These are phyloP conservation scores for Stegodyphus dumicola DNA, from an alignment of 1,140 invertebrate genomes.

Conservation along the genomic window DNA sequence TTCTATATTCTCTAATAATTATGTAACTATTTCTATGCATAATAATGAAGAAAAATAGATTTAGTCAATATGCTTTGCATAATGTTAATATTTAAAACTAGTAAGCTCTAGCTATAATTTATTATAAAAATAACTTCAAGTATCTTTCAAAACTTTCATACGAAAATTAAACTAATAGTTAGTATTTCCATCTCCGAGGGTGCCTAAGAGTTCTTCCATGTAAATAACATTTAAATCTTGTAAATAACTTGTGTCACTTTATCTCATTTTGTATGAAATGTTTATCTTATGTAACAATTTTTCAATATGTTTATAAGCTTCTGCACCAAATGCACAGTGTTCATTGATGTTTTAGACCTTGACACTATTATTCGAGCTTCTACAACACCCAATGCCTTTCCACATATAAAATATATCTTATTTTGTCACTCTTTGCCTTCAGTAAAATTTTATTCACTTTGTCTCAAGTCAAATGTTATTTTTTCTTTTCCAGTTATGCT, in stretches of 20 bases:
- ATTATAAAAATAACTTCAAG: no score
- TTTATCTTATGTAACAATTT: not conserved
- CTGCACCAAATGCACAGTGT: conserved; percentile 21
- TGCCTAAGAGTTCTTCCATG: conserved; percentile 52
- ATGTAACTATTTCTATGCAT: no score
- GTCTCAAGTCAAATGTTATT: not conserved
- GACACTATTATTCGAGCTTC: conserved; percentile 31
- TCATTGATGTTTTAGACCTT: conserved; percentile 42
- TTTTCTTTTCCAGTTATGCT: not conserved
- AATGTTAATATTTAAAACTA: no score
- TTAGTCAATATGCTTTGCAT: no score
- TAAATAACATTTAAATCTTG: conserved; percentile 19
- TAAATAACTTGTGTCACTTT: not conserved
- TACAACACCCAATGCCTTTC: conserved; percentile 34
- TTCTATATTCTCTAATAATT: no score
- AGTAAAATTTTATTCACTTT: conserved; percentile 10
- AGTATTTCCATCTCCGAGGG: conserved; percentile 16
- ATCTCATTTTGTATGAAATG: not conserved
- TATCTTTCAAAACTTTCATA: no score
- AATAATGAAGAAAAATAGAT: no score
- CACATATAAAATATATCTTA: not conserved
- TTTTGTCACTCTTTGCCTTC: not conserved
- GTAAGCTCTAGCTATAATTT: no score
- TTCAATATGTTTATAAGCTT: not conserved
- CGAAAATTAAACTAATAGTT: not conserved